These are phyloP conservation scores for Drosophila incognita DNA, from an alignment of 2,888 invertebrate genomes.

Conservation along the genomic window DNA sequence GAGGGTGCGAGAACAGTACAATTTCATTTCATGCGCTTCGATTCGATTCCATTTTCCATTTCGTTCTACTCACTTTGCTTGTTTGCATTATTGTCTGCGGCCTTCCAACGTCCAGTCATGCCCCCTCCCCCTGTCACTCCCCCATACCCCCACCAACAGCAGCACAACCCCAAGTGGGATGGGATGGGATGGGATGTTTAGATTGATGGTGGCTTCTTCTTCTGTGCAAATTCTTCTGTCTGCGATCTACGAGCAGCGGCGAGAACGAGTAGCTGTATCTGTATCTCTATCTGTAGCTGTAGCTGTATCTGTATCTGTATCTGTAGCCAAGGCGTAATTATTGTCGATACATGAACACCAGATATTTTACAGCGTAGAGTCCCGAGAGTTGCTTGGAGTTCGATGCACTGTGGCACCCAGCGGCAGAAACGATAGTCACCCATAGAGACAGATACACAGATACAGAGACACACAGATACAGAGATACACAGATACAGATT, in stretches of 20 bases:
- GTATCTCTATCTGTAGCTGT: neutral
- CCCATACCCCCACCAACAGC: neutral
- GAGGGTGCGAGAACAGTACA: slow-evolving; percentile 4
- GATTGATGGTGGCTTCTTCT: slow-evolving; percentile 22
- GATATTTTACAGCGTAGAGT: slow-evolving; percentile 50
- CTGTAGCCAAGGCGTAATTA: slow-evolving; percentile 64
- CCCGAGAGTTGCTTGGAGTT: slow-evolving; percentile 48
- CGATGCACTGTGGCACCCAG: slow-evolving; percentile 64
- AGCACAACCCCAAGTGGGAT: neutral
- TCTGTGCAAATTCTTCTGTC: slow-evolving; percentile 50
- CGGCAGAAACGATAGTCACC: slow-evolving; percentile 8
- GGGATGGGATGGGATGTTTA: slow-evolving; percentile 7
- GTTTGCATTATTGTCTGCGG: slow-evolving; percentile 57
- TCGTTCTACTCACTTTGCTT: slow-evolving; percentile 64
- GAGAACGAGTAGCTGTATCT: neutral
- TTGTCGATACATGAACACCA: slow-evolving; percentile 66
- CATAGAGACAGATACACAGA: slow-evolving; percentile 15
- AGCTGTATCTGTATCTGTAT: neutral
- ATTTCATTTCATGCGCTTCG: slow-evolving; percentile 68
- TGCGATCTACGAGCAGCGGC: slow-evolving; percentile 53
- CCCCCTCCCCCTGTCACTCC: neutral
- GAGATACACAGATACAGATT: slow-evolving; percentile 9
- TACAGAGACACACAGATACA: neutral
- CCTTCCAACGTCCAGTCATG: slow-evolving; percentile 57
- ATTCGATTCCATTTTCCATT: slow-evolving; percentile 77